A percentile compares a stretch with the other conserved stretches of the same genome.
phyloP scores from a whole-genome alignment of 2,888 invertebrate genomes.

The Cheiracanthium punctorium region DNA sequence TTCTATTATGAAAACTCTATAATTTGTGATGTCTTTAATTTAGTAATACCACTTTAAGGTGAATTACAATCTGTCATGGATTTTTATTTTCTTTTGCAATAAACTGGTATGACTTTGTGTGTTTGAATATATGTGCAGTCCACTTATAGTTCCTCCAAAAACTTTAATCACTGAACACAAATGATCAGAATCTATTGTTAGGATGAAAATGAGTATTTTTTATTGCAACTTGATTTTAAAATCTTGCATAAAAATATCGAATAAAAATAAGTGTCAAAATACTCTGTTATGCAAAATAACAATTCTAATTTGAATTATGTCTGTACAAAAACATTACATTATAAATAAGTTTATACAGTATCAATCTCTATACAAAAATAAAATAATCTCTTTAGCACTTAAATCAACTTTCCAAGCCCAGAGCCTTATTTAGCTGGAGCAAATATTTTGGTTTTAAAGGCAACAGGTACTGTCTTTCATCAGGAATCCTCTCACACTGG shows the following conservation, averaged over 20 bases:
- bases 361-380: slow-evolving; percentile 7
- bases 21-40: too few species aligned
- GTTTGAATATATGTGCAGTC: too few species aligned
- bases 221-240: slow-evolving; percentile 2
- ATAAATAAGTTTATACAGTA: slow-evolving; percentile 9
- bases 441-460: slow-evolving; percentile 73
- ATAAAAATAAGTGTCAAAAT: slow-evolving; percentile 41
- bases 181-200: too few species aligned
- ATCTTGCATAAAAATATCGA: slow-evolving; percentile 4
- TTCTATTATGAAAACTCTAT: too few species aligned
- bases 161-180: too few species aligned
- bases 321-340: slow-evolving; percentile 41
- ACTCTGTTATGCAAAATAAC: slow-evolving; percentile 41
- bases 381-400: slow-evolving; percentile 23
- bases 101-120: too few species aligned
- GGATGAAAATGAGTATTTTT: slow-evolving; percentile 10
- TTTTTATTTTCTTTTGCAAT: too few species aligned
- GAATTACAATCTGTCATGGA: too few species aligned
- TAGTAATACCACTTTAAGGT: too few species aligned
- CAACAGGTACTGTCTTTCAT: slow-evolving; percentile 73
- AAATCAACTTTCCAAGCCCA: slow-evolving; percentile 72
- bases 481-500: slow-evolving; percentile 72
- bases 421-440: slow-evolving; percentile 72
- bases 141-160: too few species aligned
- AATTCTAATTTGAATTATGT: slow-evolving; percentile 38